Evolutionary conservation across 1,140 invertebrate species (phyloP).

Genomic region (Drosophila punjabiensis): DNA sequence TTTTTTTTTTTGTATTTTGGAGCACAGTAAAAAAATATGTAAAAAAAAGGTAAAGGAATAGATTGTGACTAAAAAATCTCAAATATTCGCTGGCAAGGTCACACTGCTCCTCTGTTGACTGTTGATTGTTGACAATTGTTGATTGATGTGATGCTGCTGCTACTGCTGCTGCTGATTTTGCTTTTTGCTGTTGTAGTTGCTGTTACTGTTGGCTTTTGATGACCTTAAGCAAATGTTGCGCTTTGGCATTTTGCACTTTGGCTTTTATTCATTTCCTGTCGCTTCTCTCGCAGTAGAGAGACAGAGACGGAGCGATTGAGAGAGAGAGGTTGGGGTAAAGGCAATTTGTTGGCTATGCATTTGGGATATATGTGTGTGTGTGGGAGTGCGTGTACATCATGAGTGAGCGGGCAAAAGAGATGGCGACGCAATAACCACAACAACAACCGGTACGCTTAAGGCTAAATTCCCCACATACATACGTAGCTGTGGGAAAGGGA

Average conservation of each 20-base stretch:
- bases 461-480: slow-evolving; percentile 31
- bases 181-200: slow-evolving; percentile 21
- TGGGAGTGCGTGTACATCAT: slow-evolving; percentile 7
- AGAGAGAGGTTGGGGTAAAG: slow-evolving; percentile 16
- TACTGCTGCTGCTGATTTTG: slow-evolving; percentile 24
- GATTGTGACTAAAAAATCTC: slow-evolving; percentile 10
- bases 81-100: slow-evolving; percentile 25
- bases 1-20: not conserved
- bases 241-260: slow-evolving; percentile 32
- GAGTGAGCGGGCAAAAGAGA: slow-evolving; percentile 1
- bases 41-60: slow-evolving; percentile 5
- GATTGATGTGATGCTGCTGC: slow-evolving; percentile 55
- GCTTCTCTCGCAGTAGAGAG: slow-evolving; percentile 9
- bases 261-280: slow-evolving; percentile 20
- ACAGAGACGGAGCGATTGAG: slow-evolving; percentile 5
- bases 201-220: slow-evolving; percentile 25
- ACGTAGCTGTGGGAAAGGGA: slow-evolving; percentile 19
- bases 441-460: slow-evolving; percentile 62
- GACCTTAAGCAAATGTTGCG: slow-evolving; percentile 28
- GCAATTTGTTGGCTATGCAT: slow-evolving; percentile 50
- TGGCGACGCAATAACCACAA: slow-evolving; percentile 42
- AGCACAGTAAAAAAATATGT: slow-evolving; percentile 42
- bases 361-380: slow-evolving; percentile 25
- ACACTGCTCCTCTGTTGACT: slow-evolving; percentile 34
- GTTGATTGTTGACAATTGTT: slow-evolving; percentile 70